phyloP scores from a whole-genome alignment of 1,140 invertebrate species.

The Gryllus bimaculatus region DNA sequence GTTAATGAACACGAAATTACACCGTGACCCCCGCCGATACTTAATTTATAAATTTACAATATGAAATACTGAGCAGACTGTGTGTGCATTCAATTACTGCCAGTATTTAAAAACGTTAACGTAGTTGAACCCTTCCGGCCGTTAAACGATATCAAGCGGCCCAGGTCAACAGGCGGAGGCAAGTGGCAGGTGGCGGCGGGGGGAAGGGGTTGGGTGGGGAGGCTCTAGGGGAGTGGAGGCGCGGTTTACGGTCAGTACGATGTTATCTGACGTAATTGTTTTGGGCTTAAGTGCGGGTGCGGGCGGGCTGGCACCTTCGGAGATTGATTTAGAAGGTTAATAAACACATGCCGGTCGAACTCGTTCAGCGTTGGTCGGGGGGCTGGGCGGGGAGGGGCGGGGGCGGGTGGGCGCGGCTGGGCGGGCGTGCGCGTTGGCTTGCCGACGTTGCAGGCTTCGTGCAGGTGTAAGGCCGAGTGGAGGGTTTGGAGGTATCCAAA shows the following conservation, averaged over 20 bases:
- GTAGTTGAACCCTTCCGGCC: neutral
- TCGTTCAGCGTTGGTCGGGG: neutral
- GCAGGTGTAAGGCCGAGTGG: no score
- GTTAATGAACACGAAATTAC: neutral
- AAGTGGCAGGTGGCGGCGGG: neutral
- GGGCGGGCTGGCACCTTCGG: neutral
- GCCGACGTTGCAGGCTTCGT: no score
- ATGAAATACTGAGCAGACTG: neutral
- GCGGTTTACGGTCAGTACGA: neutral
- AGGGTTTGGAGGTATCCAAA: no score
- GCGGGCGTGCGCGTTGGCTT: no score
- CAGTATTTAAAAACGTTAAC: neutral
- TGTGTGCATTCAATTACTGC: neutral
- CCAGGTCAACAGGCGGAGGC: neutral
- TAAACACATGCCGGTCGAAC: neutral
- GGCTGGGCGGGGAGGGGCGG: no score
- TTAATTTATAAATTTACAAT: constrained; percentile 6
- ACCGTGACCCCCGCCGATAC: neutral
- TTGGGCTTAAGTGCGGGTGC: neutral
- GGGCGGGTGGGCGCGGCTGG: no score
- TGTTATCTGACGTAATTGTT: constrained; percentile 1
- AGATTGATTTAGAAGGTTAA: constrained; percentile 5
- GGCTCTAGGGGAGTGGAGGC: neutral
- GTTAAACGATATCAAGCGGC: neutral
- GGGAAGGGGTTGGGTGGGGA: neutral